Evolutionary conservation across 2,888 invertebrate genomes (phyloP), one percentile per base, ranked within the genome.

Genomic region (Scaeva pyrastri): DNA sequence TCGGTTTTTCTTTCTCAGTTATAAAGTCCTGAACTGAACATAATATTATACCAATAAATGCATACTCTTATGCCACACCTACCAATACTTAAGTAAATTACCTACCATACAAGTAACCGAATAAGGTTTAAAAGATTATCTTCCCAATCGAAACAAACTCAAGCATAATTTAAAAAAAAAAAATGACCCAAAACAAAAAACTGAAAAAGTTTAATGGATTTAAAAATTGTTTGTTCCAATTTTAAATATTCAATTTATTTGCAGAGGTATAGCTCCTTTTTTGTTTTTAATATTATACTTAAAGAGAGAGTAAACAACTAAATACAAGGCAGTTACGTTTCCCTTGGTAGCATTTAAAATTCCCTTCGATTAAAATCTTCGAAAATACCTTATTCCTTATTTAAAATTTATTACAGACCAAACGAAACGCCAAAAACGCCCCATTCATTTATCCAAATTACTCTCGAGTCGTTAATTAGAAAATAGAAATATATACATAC

Each of bases 401-500:
- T 60, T 62, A 60, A 45, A 62, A 70, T 80, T 70, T 70, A 70
- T 75, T 60, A 26, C 31, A 36, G 8, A 23, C 50, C 16, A 66
- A 45, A 6, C 11, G 4, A 48, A 74, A 8, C n/a, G 14, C 64
- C 41, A 64, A 50, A 58, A 23, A 45, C 39, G n/a, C 66, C 23
- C 45, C 36, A 60, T 73, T 60, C 36, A 60, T 83, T 70, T 39
- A 45, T 41, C 41, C 23, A 73, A 85, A 81, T 73, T 76, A 50
- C 68, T 81, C 85, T 73, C 85, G 19, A 55, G 55, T 70, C 76
- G 72, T 81, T 81, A 62, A 85, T 85, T 85, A 81, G 73, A 70
- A 85, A 76, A 60, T 60, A 60, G 60, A 60, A 60, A 60, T 60
- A 58, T 11, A 2, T 58, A 39, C 6, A 1, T 26, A 55, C 0